Conservation (phyloP, 2,797 vertebrate genomes). For the Rhinogobio ventralis region DNA sequence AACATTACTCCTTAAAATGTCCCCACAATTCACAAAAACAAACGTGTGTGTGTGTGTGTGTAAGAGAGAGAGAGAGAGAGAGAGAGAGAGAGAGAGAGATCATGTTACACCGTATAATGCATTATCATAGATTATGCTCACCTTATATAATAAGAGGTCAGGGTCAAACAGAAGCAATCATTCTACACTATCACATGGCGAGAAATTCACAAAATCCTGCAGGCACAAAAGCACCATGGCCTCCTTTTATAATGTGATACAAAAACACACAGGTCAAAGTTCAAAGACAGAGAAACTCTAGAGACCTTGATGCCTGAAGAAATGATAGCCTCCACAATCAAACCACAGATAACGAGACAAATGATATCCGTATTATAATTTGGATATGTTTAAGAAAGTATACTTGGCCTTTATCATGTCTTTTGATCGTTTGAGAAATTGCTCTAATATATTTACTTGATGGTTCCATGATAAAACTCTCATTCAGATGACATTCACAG, state of each 20-base stretch:
- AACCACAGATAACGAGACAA: not conserved
- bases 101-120: not conserved
- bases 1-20: too few species aligned
- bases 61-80: not conserved
- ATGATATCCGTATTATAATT: not conserved
- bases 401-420: not conserved
- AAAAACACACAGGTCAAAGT: conserved; percentile 19
- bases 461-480: not conserved
- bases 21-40: too few species aligned
- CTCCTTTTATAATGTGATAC: not conserved
- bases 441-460: not conserved
- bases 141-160: conserved; percentile 10
- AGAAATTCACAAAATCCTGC: conserved; percentile 7
- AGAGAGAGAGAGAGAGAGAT: not conserved
- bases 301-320: not conserved
- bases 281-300: not conserved
- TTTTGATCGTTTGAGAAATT: not conserved
- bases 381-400: not conserved
- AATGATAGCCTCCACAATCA: not conserved
- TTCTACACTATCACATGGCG: not conserved
- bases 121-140: conserved; percentile 15
- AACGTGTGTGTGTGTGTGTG: not conserved
- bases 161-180: conserved; percentile 3
- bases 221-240: not conserved
- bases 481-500: not conserved